A percentile compares a stretch with the other conserved stretches of the same genome.
Evolutionary conservation across 2,113 vertebrate genomes (phyloP).

Genomic region (Meles meles): DNA sequence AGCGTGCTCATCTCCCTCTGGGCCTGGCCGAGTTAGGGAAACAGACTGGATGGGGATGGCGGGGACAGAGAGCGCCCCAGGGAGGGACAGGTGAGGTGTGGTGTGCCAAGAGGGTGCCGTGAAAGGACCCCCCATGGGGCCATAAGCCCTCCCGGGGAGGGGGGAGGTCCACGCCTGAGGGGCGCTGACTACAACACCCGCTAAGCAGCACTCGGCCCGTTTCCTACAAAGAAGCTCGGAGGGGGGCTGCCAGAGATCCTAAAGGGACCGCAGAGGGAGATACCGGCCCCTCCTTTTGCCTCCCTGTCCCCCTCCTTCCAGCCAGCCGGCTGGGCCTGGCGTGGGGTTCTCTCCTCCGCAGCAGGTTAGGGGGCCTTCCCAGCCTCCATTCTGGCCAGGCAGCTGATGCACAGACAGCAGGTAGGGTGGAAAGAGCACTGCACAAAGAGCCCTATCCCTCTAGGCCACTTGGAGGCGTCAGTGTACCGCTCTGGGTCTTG

Average conservation of each 20-base stretch:
- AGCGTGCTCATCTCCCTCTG: neutral
- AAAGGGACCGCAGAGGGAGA: no score
- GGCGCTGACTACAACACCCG: neutral
- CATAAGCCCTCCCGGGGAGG: neutral
- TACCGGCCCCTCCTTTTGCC: neutral
- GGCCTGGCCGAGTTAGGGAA: neutral
- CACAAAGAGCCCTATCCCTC: neutral
- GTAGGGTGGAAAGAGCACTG: neutral
- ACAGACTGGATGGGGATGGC: neutral
- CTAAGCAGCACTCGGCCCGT: neutral
- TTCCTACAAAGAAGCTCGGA: neutral
- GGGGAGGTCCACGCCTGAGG: neutral
- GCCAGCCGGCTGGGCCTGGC: neutral
- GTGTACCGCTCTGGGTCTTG: neutral
- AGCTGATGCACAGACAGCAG: accelerated
- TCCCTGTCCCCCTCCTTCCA: neutral
- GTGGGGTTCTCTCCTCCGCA: neutral
- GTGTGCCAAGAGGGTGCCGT: neutral
- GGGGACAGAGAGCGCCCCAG: neutral
- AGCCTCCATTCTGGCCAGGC: neutral
- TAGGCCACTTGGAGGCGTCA: neutral
- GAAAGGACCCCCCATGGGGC: no score
- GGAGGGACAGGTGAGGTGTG: neutral
- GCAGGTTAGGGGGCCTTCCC: no score
- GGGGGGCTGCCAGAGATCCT: neutral